These are phyloP conservation scores for Scolopax bukidnonensis DNA, from an alignment of 2,797 vertebrate species.

Conservation along the genomic window DNA sequence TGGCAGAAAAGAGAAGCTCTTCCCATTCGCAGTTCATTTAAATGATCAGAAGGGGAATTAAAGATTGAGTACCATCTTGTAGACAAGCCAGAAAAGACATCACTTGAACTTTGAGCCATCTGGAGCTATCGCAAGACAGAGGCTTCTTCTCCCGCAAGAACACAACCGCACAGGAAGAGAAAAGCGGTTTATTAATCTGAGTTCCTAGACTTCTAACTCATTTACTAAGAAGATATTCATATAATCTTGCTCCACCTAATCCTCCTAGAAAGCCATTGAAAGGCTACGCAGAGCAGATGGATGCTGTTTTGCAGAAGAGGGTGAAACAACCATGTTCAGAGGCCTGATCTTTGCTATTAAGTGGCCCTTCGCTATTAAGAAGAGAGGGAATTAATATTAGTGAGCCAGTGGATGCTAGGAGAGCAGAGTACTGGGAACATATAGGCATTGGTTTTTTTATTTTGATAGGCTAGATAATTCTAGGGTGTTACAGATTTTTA, in stretches of 20 bases:
- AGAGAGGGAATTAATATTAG: too few relatives aligned
- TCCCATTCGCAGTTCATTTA: background rate
- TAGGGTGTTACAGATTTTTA: background rate
- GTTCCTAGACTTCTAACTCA: background rate
- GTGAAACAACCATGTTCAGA: fast-evolving
- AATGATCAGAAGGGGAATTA: background rate
- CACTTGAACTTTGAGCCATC: background rate
- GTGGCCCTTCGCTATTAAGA: fast-evolving
- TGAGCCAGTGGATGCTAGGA: background rate
- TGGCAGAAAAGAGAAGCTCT: background rate
- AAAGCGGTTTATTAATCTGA: background rate
- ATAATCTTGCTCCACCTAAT: background rate
- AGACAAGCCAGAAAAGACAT: background rate
- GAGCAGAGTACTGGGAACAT: background rate
- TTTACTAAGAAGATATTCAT: background rate
- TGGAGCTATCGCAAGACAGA: background rate
- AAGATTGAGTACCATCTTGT: background rate
- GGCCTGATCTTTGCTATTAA: background rate
- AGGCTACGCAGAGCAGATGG: background rate
- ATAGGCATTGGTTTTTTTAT: fast-evolving
- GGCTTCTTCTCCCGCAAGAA: background rate
- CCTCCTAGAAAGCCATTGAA: background rate
- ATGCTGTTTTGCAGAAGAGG: background rate
- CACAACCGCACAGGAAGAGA: background rate
- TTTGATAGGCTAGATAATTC: background rate